A percentile compares a stretch with the other conserved stretches of the same genome.
These are phyloP conservation scores for Siniperca undulata DNA, from an alignment of 2,797 vertebrate species.

Conservation along the genomic window DNA sequence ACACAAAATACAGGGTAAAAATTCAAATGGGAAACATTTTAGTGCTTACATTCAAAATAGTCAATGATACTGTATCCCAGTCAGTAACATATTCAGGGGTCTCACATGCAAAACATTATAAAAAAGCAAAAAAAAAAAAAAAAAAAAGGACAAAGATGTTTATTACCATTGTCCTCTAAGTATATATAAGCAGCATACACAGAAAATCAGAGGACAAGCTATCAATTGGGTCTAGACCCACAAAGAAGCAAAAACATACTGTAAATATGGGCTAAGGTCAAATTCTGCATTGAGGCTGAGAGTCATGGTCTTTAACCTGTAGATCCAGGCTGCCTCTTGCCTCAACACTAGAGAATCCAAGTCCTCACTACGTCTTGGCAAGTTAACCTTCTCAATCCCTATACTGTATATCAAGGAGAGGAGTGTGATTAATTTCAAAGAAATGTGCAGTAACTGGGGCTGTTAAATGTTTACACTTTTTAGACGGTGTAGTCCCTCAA, in stretches of 20 bases:
- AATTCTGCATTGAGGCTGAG: neutral
- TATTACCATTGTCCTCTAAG: neutral
- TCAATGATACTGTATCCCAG: neutral
- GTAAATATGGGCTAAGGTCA: neutral
- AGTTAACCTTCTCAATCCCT: no score
- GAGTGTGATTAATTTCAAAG: no score
- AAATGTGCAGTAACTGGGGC: no score
- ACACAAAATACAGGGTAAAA: neutral
- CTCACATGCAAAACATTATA: neutral
- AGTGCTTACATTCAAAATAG: neutral
- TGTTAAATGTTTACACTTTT: no score
- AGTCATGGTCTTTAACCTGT: neutral
- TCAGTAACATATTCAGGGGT: neutral
- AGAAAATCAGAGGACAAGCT: neutral
- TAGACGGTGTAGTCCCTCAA: no score
- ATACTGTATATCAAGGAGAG: no score
- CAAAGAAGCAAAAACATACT: neutral
- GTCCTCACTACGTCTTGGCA: no score
- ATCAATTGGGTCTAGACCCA: neutral
- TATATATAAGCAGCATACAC: neutral
- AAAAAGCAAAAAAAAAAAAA: no score
- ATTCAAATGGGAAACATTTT: neutral
- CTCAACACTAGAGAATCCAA: no score
- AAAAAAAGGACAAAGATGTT: neutral
- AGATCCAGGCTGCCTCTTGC: no score